Base-by-base conservation (phyloP, 2,888 invertebrate genomes). In the Magallana nippona region DNA sequence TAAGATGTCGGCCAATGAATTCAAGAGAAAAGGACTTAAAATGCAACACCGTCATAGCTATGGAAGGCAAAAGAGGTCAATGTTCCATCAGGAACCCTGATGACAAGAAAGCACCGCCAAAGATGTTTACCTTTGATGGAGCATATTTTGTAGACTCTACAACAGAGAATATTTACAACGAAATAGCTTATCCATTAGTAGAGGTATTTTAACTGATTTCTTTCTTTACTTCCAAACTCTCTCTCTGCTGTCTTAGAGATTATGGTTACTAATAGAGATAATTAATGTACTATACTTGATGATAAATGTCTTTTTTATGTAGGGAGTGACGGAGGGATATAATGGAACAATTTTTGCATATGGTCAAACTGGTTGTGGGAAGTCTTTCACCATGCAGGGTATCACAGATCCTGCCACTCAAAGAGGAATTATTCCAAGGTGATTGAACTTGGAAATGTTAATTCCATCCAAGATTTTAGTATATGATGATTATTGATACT, bases 331-430 rank as follows among this genome's bases (percentile, higher is more conserved):
- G 83, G 98, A 98, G 92, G 98, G 98, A 0, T 98, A 98, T 95
- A 98, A 98, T 95, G 97, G 97, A 22, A 98, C 98, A 0, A 97
- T 98, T 82, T 98, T 98, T 94, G 98, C 98, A 0, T 98, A 98
- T 93, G 98, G 98, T 0, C 98, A 98, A 95, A 98, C 98, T 0
- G 98, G 98, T 0, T 97, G 97, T 93, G 98, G 98, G 0, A 98
- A 98, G 94, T 97, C 97, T 0, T 97, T 96, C 93, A 97, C 97
- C 15, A 98, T 98, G 98, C 97, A 97, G 93, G 98, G 97, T 11
- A 94, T 95, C 55, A 89, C 94, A 1, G 94, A 95, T 82, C 95
- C 95, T 0, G 88, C 94, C 0, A 89, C 92, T 71, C 95, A 95
- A 88, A 91, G 94, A 87, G 95, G 95, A 44, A 96, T 97, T 88